phyloP scores from a whole-genome alignment of 2,888 invertebrate genomes.

The Dysmachus trigonus region DNA sequence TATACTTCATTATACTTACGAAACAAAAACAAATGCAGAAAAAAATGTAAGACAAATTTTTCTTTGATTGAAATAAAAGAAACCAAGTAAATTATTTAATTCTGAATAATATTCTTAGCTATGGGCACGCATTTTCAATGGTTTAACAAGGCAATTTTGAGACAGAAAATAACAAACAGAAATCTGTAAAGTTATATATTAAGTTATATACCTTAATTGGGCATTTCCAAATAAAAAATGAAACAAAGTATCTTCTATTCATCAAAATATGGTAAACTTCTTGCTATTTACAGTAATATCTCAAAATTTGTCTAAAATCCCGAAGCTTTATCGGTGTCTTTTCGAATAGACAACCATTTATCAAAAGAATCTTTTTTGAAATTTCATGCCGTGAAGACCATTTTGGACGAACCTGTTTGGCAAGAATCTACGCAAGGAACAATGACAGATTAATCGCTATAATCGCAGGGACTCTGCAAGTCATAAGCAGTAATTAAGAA shows the following conservation, averaged over 20 bases:
- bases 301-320: background rate
- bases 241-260: background rate
- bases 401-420: background rate
- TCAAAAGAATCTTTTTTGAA: background rate
- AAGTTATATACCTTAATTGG: background rate
- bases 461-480: background rate
- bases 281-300: background rate
- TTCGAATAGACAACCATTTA: background rate
- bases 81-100: too few relatives aligned
- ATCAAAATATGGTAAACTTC: background rate
- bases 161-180: background rate
- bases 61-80: too few relatives aligned
- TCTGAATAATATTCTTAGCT: background rate
- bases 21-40: too few relatives aligned
- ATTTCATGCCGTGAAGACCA: background rate
- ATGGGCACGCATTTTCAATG: background rate
- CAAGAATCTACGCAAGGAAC: background rate
- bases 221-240: background rate
- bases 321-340: background rate
- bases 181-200: background rate
- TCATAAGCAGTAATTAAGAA: background rate
- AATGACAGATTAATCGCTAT: background rate
- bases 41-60: too few relatives aligned
- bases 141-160: background rate
- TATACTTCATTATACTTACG: too few relatives aligned